Conservation (phyloP, 1,140 invertebrate genomes). For the Berghia stephanieae region DNA sequence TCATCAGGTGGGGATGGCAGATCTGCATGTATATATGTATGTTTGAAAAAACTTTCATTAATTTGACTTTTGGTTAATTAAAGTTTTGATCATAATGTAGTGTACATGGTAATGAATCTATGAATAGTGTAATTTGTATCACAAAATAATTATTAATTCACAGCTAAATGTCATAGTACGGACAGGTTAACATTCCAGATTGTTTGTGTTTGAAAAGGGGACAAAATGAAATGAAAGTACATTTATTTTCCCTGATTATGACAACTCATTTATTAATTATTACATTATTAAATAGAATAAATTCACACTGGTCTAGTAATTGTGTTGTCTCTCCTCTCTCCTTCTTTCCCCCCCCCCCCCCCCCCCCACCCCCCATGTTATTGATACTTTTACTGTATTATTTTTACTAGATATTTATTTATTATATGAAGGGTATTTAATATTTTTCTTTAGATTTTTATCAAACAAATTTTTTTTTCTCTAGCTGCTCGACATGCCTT, state of each 20-base stretch:
- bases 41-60: no score
- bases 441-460: background rate
- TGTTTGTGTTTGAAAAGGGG: background rate
- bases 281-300: background rate
- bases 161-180: background rate
- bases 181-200: background rate
- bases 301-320: background rate
- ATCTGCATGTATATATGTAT: no score
- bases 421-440: background rate
- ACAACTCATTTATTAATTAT: background rate
- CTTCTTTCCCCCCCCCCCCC: background rate
- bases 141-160: background rate
- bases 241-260: background rate
- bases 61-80: no score
- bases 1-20: no score
- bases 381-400: background rate
- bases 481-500: constrained; percentile 89
- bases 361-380: background rate
- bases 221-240: background rate
- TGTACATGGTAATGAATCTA: no score
- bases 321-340: background rate
- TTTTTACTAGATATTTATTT: background rate
- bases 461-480: constrained; percentile 48
- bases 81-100: no score
- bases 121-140: no score